A percentile compares a stretch with the other conserved stretches of the same genome.
Conservation (phyloP, 2,797 vertebrate species). For the Miichthys miiuy region DNA sequence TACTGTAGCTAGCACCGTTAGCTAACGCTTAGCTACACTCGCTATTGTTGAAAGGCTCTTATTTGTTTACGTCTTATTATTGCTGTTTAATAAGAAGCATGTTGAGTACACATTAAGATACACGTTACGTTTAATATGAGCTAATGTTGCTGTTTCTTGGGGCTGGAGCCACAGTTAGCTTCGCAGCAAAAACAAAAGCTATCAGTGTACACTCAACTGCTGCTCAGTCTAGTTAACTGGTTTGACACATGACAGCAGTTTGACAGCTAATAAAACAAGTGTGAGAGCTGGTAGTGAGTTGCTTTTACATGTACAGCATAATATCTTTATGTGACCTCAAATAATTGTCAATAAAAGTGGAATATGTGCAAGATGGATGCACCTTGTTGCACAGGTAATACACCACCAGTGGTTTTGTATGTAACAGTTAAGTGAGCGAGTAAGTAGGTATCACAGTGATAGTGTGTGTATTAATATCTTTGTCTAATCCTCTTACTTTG, state of each 20-base stretch:
- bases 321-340: neutral
- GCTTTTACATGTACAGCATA: neutral
- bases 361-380: neutral
- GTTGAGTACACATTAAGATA: neutral
- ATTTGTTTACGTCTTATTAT: neutral
- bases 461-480: conserved; percentile 76
- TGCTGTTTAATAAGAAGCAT: neutral
- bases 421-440: conserved; percentile 4
- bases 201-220: conserved; percentile 1
- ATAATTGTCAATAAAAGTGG: neutral
- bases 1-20: conserved; percentile 30
- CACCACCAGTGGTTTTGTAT: neutral
- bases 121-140: neutral
- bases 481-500: conserved; percentile 80
- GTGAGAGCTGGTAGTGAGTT: neutral
- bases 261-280: neutral
- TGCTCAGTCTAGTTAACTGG: conserved; percentile 6
- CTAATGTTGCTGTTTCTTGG: conserved; percentile 35
- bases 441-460: conserved; percentile 45
- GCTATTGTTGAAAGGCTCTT: conserved; percentile 1
- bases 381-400: neutral
- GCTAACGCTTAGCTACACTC: conserved; percentile 32
- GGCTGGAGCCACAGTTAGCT: conserved; percentile 46
- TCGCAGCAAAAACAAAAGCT: conserved; percentile 19
- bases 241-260: conserved; percentile 34